Conservation (phyloP, 2,113 vertebrate species). For the Ia io region DNA sequence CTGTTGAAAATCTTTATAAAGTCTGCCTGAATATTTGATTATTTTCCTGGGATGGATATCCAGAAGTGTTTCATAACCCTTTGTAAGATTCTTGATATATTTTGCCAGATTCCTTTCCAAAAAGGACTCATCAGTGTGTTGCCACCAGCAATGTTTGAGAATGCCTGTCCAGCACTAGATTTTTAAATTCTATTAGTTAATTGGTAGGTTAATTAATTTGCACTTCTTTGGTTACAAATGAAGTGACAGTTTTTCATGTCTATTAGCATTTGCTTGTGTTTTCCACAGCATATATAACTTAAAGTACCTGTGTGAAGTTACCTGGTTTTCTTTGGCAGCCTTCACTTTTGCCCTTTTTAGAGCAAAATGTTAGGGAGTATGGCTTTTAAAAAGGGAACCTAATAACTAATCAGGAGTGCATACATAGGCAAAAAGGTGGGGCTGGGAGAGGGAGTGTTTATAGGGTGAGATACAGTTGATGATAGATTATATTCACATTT, state of each 20-base stretch:
- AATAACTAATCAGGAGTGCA: not conserved
- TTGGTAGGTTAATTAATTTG: constrained; percentile 3
- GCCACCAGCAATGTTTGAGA: not conserved
- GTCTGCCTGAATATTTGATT: not conserved
- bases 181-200: constrained; percentile 11
- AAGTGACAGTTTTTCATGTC: not conserved
- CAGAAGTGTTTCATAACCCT: not conserved
- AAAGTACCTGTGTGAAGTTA: constrained; percentile 1
- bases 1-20: not conserved
- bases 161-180: not conserved
- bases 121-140: not conserved
- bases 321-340: not conserved
- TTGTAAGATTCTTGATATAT: not conserved
- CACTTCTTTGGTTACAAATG: constrained; percentile 10
- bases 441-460: not conserved
- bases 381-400: not conserved
- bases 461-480: not conserved
- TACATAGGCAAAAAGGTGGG: not conserved
- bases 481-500: not conserved
- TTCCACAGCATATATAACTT: not conserved
- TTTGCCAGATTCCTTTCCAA: constrained; percentile 13
- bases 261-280: not conserved
- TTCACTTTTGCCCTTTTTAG: not conserved
- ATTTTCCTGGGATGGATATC: constrained; percentile 1
- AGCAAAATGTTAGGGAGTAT: not conserved